Base-by-base conservation (phyloP, 2,888 invertebrate species). In the Hirtodrosophila confusa region DNA sequence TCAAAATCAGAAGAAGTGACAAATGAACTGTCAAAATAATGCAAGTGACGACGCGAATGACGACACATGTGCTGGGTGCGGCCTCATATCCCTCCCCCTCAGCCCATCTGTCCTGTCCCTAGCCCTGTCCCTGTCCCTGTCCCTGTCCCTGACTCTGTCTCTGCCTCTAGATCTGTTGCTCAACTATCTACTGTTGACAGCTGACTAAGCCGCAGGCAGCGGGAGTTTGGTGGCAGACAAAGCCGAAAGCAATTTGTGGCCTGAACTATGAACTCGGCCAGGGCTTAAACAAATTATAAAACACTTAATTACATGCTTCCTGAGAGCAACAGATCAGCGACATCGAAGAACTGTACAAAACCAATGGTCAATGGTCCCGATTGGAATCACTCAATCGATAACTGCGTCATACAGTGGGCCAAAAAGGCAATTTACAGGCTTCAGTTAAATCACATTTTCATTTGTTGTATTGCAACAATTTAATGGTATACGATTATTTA, bases 21-120 rank as follows among this genome's bases (percentile, higher is more conserved):
- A 82, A 82, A 82, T 82, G 82, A 82, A 82, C 86, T 82, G 87
- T 82, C 82, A 87, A 75, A 82, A 82, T 82, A 80, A 78, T 84
- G 78, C 78, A 78, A 80, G 84, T 76, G 86, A 72, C 69, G 74
- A 80, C 79, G 84, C 69, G 63, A 67, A 58, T 68, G 69, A 69
- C 65, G 69, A 73, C 87, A 85, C 73, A 87, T 66, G 64, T 86
- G 71, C 49, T 78, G 83, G 86, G 80, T 50, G 86, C 49, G 84
- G 67, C 74, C 54, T 54, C 60, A 51, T 35, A 58, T 66, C 39
- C 41, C 55, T 54, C 37, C 36, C 35, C 23, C 41, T 10, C 17
- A 1, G 17, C 17, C 17, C 7, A 7, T 31, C 31, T 31, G 31
- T 9, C 33, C 35, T 23, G 23, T n/a, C 10, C 23, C 23, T 11